Conservation (phyloP, 2,797 vertebrate genomes). For the Sebastolobus alascanus region DNA sequence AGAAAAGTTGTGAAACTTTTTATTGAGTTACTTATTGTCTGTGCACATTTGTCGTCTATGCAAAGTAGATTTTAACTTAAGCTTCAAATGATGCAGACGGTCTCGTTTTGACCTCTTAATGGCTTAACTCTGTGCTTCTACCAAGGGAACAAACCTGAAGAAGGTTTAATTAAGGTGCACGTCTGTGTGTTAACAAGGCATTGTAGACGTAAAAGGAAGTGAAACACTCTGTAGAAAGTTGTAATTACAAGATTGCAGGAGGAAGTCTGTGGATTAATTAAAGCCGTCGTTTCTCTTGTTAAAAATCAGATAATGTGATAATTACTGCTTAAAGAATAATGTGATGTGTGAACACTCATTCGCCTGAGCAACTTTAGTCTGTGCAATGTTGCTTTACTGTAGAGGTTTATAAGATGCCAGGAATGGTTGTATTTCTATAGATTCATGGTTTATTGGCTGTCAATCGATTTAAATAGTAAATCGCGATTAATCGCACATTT, state of each 20-base stretch:
- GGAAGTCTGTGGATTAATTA: conserved; percentile 68
- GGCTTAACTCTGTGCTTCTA: conserved; percentile 12
- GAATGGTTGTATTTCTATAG: not conserved
- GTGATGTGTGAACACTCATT: conserved; percentile 16
- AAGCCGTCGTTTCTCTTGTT: conserved; percentile 32
- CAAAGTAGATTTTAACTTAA: not conserved
- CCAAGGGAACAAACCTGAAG: conserved; percentile 54
- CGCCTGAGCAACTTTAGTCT: not conserved
- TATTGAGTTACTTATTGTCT: conserved; percentile 11
- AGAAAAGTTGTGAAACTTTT: conserved; percentile 12
- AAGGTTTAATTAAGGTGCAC: conserved; percentile 69
- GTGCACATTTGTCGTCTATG: not conserved
- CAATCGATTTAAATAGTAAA: no score
- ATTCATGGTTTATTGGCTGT: not conserved
- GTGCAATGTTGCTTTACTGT: not conserved
- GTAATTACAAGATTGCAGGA: conserved; percentile 69
- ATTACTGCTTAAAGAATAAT: conserved; percentile 35
- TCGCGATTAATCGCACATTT: no score
- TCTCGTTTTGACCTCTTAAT: conserved; percentile 47
- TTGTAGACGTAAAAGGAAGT: conserved; percentile 36
- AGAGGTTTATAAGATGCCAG: conserved; percentile 17
- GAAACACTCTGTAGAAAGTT: conserved; percentile 47
- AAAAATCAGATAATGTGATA: conserved; percentile 55
- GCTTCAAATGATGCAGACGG: conserved; percentile 3
- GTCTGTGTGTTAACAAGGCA: conserved; percentile 27